These are phyloP conservation scores for Kuschelorhynchus macadamiae DNA, from an alignment of 2,888 invertebrate species.

Conservation along the genomic window DNA sequence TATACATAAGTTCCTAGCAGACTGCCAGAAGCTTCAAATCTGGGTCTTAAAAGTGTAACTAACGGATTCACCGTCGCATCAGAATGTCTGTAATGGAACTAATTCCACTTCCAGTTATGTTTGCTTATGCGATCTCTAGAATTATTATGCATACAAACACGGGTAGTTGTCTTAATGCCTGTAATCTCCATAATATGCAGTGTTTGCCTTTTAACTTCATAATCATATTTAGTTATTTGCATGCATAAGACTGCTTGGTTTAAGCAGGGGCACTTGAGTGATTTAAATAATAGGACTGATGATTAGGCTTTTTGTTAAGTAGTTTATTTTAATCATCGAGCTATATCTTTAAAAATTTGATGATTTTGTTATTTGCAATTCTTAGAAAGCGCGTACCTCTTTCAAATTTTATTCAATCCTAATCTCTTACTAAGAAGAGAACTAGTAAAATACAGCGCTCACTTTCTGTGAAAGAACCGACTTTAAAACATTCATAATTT, in stretches of 20 bases:
- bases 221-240: not conserved
- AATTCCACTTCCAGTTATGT: conserved; percentile 29
- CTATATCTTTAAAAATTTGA: no score
- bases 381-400: no score
- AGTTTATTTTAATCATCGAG: no score
- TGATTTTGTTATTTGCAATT: no score
- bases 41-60: not conserved
- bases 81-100: conserved; percentile 15
- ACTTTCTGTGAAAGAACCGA: no score
- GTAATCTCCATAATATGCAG: not conserved
- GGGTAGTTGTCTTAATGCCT: conserved; percentile 5
- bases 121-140: conserved; percentile 16
- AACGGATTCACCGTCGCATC: conserved; percentile 8
- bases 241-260: not conserved
- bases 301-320: no score
- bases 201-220: not conserved
- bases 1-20: not conserved
- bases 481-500: no score
- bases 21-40: not conserved
- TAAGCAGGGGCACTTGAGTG: not conserved
- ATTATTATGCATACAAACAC: conserved; percentile 22
- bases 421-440: no score
- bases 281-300: no score
- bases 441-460: no score
- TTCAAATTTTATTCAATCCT: no score